phyloP scores from a whole-genome alignment of 2,888 invertebrate species.

The Tenthredo scrophulariae region DNA sequence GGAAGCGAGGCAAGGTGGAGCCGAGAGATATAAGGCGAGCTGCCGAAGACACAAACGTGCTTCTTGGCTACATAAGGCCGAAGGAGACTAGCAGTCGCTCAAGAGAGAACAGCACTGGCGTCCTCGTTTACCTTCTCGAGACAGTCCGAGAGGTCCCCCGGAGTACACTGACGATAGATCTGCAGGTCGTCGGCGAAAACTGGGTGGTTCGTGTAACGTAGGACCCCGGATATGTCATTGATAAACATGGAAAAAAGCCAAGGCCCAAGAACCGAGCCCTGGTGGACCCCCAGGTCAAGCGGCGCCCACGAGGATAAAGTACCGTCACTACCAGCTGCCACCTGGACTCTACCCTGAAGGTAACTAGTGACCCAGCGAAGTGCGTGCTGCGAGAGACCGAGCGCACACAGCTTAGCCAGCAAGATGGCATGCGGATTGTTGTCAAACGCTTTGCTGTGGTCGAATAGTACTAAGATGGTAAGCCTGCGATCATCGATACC shows the following conservation, averaged over 20 bases:
- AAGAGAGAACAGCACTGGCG: neutral
- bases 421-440: slow-evolving; percentile 59
- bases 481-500: slow-evolving; percentile 59
- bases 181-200: too few species aligned
- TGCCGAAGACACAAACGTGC: neutral
- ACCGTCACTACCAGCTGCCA: too few species aligned
- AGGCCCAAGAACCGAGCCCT: too few species aligned
- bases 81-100: neutral
- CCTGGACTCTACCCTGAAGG: too few species aligned
- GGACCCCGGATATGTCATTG: too few species aligned
- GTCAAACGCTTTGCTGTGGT: slow-evolving; percentile 65
- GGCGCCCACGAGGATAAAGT: too few species aligned
- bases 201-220: too few species aligned
- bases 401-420: slow-evolving; percentile 57
- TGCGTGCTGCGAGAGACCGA: slow-evolving; percentile 46
- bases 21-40: neutral
- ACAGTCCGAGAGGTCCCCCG: neutral
- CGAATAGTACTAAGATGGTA: slow-evolving; percentile 60
- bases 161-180: too few species aligned
- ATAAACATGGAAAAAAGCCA: too few species aligned
- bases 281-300: too few species aligned
- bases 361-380: too few species aligned
- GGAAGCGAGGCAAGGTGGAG: neutral
- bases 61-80: neutral
- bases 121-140: neutral